Evolutionary conservation across 2,113 vertebrate species (phyloP), one percentile per base, ranked within the genome.

Genomic region (Leptocoma aspasia): DNA sequence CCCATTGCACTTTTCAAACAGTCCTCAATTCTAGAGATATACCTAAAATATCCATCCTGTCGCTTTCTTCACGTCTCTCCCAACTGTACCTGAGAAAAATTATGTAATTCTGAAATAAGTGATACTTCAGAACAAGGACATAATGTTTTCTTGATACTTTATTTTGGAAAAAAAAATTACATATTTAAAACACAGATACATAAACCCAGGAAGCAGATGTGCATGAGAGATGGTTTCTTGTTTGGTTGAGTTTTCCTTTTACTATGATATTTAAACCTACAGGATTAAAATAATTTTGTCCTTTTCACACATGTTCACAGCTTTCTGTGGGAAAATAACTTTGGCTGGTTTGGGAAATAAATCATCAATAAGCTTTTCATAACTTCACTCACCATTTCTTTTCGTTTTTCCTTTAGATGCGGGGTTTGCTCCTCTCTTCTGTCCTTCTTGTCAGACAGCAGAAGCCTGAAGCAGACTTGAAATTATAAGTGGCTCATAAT

Each of bases 281-380:
- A 35, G 12, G 49, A 77, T 56, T 69, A 27, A 64, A 80, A 47
- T 35, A 26, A 27, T 65, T 45, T 88, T 71, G 3, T 11, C 11
- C 5, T 69, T 83, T 80, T 47, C 0, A 0, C 33, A 21, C 11
- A 33, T 0, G 1, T 68, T 37, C 23, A 31, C 2, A 20, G 10
- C 9, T 86, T 86, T 72, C 44, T 60, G 37, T 28, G 20, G 8
- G 41, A 56, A 80, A 80, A 89, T 15, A 5, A 10, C 7, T 31
- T 54, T 6, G 1, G 1, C 23, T 78, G 4, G 1, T 57, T 90
- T 63, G 17, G 14, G 44, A 64, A 80, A 91, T 35, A 76, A 82
- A 68, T 42, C 3, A 9, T 75, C 49, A 28, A 7, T 28, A 27
- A 21, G 4, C 3, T 72, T 76, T 80, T 35, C 26, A 23, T 59